phyloP scores from a whole-genome alignment of 2,113 vertebrate genomes.

The Spermophilus dauricus region DNA sequence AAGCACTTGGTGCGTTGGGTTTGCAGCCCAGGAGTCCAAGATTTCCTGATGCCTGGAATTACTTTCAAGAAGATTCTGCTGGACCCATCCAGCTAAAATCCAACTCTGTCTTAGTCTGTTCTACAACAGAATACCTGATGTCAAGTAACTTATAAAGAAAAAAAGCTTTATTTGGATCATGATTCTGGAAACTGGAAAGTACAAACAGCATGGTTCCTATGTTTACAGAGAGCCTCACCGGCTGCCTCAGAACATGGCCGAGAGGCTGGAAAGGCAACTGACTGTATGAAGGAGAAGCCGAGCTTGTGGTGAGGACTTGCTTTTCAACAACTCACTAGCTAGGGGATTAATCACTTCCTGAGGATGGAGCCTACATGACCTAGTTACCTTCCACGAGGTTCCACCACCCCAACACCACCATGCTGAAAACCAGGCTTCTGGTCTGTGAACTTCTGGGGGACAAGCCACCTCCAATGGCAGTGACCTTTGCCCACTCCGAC shows the following conservation, averaged over 20 bases:
- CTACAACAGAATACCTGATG: neutral
- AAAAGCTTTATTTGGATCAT: neutral
- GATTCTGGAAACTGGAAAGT: neutral
- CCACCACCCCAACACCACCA: neutral
- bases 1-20: accelerated
- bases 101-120: neutral
- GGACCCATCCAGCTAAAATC: neutral
- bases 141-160: neutral
- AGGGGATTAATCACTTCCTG: neutral
- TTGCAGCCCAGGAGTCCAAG: neutral
- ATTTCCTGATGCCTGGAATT: neutral
- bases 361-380: neutral
- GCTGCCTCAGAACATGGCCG: neutral
- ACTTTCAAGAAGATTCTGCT: neutral
- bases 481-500: neutral
- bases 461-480: neutral
- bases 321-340: no score
- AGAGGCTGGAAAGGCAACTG: neutral
- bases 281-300: neutral
- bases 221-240: neutral
- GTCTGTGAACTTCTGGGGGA: neutral
- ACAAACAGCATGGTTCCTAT: neutral
- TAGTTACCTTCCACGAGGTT: no score
- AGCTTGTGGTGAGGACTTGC: no score
- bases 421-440: neutral